phyloP scores from a whole-genome alignment of 2,888 invertebrate species.

The Rhaphigaster nebulosa region DNA sequence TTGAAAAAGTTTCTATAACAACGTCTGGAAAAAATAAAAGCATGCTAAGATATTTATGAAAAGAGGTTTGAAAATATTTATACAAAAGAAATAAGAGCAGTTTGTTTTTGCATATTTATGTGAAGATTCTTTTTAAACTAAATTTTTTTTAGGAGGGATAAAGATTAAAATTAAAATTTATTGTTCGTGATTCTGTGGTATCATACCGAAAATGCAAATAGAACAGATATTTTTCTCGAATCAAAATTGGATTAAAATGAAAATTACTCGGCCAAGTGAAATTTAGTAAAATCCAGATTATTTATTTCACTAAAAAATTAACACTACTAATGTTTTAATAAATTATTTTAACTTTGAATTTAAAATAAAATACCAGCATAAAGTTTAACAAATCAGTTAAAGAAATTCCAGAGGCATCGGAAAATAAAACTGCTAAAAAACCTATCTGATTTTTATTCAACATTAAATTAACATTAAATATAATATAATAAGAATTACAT shows the following conservation, averaged over 20 bases:
- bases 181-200: no score
- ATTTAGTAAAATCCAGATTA: no score
- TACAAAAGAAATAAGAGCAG: constrained; percentile 10
- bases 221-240: not conserved
- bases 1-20: not conserved
- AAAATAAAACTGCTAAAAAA: no score
- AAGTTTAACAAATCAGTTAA: no score
- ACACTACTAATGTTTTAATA: not conserved
- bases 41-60: constrained; percentile 32
- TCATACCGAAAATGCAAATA: not conserved
- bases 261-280: not conserved
- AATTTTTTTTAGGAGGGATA: not conserved
- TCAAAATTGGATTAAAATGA: not conserved
- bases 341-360: no score
- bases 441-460: no score
- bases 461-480: no score
- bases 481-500: no score
- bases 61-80: constrained; percentile 33
- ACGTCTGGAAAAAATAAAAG: not conserved
- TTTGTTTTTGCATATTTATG: not conserved
- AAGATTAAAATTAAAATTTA: not conserved
- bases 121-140: not conserved
- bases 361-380: no score
- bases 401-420: no score
- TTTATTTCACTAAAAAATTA: no score